Percentiles rank a stretch among this genome's conserved stretches.
Conservation (phyloP, 1,140 invertebrate genomes). For the Drosophila setifemur region DNA sequence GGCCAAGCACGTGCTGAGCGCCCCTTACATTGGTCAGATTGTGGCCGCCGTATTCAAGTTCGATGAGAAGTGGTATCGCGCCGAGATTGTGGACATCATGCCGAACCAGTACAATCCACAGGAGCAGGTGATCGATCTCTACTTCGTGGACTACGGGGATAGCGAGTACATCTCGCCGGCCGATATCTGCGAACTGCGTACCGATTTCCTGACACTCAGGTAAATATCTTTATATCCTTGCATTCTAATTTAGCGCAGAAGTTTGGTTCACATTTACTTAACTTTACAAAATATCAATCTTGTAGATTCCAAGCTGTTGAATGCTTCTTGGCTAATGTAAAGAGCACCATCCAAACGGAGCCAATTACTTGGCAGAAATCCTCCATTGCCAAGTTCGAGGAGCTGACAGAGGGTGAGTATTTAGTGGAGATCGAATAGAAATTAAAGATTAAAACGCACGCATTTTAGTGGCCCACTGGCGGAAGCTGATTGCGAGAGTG, state of each 20-base stretch:
- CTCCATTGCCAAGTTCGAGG: constrained; percentile 88
- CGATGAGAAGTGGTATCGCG: constrained; percentile 88
- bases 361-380: constrained; percentile 85
- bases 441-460: neutral
- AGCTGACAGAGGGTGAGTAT: constrained; percentile 84
- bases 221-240: too few relatives aligned
- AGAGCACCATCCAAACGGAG: constrained; percentile 82
- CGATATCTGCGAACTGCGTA: constrained; percentile 87
- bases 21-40: constrained; percentile 87
- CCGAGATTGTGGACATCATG: constrained; percentile 85
- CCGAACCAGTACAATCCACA: constrained; percentile 85
- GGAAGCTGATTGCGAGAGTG: constrained; percentile 86
- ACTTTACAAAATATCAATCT: neutral
- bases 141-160: constrained; percentile 93
- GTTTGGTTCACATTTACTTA: too few relatives aligned
- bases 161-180: constrained; percentile 85
- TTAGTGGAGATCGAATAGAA: neutral
- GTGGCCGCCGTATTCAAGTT: constrained; percentile 90
- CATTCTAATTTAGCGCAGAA: too few relatives aligned
- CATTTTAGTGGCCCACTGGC: constrained; percentile 85
- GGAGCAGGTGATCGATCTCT: constrained; percentile 86
- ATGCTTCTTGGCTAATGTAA: constrained; percentile 89
- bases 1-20: constrained; percentile 84
- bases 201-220: constrained; percentile 88
- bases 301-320: constrained; percentile 88